These are phyloP conservation scores for Phalacrocorax brasilianus DNA, from an alignment of 2,113 vertebrate genomes.

Conservation along the genomic window DNA sequence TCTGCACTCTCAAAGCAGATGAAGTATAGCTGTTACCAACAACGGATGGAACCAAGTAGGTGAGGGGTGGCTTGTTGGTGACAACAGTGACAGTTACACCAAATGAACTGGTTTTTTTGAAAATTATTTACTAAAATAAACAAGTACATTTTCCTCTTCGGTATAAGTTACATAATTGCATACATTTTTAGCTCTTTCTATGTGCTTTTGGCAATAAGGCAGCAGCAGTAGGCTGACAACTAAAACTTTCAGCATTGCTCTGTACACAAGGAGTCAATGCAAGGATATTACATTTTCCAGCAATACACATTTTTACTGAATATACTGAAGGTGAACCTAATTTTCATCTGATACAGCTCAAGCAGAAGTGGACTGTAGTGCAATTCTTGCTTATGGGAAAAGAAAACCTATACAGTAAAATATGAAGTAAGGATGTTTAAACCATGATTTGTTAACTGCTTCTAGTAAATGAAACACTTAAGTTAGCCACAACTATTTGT, in stretches of 20 bases:
- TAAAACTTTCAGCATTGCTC: not conserved
- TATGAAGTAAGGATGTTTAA: not conserved
- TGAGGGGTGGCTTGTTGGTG: not conserved
- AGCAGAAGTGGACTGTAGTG: conserved; percentile 30
- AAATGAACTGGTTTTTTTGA: not conserved
- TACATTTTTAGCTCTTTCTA: conserved; percentile 65
- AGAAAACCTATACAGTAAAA: not conserved
- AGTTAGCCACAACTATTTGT: conserved; percentile 12
- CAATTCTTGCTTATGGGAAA: conserved; percentile 47
- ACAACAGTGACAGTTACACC: not conserved
- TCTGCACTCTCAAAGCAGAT: not conserved
- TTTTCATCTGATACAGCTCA: conserved; percentile 24
- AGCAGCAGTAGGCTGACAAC: conserved; percentile 27
- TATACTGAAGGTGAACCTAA: not conserved
- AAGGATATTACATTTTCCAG: conserved; percentile 11
- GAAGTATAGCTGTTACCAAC: not conserved
- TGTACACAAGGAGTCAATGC: conserved; percentile 9
- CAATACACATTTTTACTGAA: conserved; percentile 39
- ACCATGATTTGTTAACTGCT: not conserved
- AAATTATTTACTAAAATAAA: conserved; percentile 67
- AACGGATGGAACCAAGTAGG: not conserved
- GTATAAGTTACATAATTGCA: conserved; percentile 67
- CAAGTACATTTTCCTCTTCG: conserved; percentile 50
- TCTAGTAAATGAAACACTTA: not conserved
- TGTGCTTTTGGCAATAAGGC: conserved; percentile 70